A percentile compares a stretch with the other conserved stretches of the same genome.
Conservation (phyloP, 2,888 invertebrate genomes). For the Prosopocoilus inquinatus region DNA sequence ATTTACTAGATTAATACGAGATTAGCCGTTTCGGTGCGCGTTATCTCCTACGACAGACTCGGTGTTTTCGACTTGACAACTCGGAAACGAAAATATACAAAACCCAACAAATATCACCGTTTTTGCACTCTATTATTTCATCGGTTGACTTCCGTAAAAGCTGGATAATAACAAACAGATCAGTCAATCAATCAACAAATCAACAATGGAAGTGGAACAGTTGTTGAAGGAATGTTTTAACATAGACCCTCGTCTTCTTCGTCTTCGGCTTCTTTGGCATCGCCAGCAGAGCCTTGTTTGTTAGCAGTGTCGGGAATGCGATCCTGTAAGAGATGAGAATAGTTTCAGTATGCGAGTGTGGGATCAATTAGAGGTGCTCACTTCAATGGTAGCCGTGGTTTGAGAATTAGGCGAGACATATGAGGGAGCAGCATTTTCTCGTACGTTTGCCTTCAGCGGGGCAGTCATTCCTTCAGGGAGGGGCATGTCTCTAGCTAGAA, state of each 20-base stretch:
- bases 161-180: too few relatives aligned
- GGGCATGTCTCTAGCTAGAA: conserved; percentile 68
- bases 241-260: conserved; percentile 37
- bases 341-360: conserved; percentile 1
- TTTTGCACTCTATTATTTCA: too few relatives aligned
- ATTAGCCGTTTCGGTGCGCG: too few relatives aligned
- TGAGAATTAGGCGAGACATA: conserved; percentile 58
- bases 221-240: conserved; percentile 24
- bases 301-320: conserved; percentile 10
- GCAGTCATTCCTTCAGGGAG: conserved; percentile 61
- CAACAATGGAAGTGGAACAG: neutral
- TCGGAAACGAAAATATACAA: too few relatives aligned
- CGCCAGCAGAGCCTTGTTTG: conserved; percentile 17
- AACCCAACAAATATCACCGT: too few relatives aligned
- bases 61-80: too few relatives aligned
- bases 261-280: conserved; percentile 32
- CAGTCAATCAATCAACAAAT: neutral
- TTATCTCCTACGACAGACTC: too few relatives aligned
- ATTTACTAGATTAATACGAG: too few relatives aligned
- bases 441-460: conserved; percentile 55
- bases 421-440: conserved; percentile 68
- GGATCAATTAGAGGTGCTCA: conserved; percentile 34
- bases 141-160: too few relatives aligned
- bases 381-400: conserved; percentile 46
- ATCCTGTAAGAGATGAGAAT: conserved; percentile 14